phyloP scores from a whole-genome alignment of 2,888 invertebrate genomes.

The Microctonus brassicae region DNA sequence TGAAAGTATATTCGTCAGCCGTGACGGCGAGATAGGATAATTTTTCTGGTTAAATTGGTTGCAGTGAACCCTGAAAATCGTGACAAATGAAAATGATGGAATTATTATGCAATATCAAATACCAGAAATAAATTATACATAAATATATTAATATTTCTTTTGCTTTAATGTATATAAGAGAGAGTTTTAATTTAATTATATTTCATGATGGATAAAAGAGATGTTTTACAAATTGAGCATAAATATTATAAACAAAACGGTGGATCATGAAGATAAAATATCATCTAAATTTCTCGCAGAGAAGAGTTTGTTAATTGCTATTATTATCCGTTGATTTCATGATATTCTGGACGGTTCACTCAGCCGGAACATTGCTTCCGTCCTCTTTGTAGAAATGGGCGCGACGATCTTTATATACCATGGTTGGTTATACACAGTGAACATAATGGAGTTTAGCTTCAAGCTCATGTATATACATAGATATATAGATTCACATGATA shows the following conservation, averaged over 20 bases:
- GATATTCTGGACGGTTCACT: conserved; percentile 35
- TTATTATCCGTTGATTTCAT: conserved; percentile 42
- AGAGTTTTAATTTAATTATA: not conserved
- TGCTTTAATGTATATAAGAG: not conserved
- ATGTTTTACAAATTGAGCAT: conserved; percentile 1
- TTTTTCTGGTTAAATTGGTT: conserved; percentile 26
- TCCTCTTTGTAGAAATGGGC: conserved; percentile 45
- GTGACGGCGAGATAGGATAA: not conserved
- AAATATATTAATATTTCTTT: not conserved
- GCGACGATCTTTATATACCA: conserved; percentile 24
- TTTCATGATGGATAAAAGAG: conserved; percentile 6
- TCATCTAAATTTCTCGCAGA: conserved; percentile 22
- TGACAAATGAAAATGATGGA: conserved; percentile 35
- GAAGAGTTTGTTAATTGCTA: conserved; percentile 35
- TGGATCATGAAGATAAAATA: conserved; percentile 16
- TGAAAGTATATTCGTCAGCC: not conserved
- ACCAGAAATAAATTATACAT: not conserved
- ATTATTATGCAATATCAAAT: conserved; percentile 22
- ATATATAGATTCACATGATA: not conserved
- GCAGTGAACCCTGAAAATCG: conserved; percentile 21
- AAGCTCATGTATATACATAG: not conserved
- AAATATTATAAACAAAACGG: not conserved
- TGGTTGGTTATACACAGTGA: not conserved
- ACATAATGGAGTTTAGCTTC: conserved; percentile 1
- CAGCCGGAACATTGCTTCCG: conserved; percentile 48